Evolutionary conservation across 2,797 vertebrate species (phyloP).

Genomic region (Chloroceryle amazona): DNA sequence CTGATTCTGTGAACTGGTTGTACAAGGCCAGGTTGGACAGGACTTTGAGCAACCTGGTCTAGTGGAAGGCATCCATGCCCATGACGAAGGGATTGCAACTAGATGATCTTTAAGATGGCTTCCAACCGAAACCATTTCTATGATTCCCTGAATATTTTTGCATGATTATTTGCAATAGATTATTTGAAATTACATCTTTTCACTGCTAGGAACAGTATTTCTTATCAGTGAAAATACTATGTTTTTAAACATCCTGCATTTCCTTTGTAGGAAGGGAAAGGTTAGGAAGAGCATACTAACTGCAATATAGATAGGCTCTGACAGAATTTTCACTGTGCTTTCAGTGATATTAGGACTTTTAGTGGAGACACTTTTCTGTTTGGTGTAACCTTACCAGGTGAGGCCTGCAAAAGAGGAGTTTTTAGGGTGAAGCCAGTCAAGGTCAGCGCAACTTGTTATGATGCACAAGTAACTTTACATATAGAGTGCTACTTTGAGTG

Average conservation of each 20-base stretch:
- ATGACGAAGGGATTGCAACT: not conserved
- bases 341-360: not conserved
- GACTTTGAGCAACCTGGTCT: not conserved
- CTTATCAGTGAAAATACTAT: not conserved
- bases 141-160: not conserved
- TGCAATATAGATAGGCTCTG: not conserved
- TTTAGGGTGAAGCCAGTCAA: not conserved
- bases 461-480: rapidly evolving
- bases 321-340: not conserved
- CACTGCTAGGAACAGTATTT: not conserved
- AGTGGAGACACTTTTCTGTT: not conserved
- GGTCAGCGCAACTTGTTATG: not conserved
- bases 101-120: not conserved
- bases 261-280: not conserved
- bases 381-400: not conserved
- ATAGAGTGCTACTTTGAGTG: rapidly evolving
- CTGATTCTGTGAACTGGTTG: not conserved
- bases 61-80: not conserved
- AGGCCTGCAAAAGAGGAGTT: not conserved
- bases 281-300: not conserved
- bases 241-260: not conserved
- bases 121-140: not conserved
- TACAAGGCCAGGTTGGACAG: not conserved
- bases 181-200: not conserved
- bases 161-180: not conserved